Evolutionary conservation across 2,113 vertebrate genomes (phyloP).

Genomic region (Ariopsis seemanni): DNA sequence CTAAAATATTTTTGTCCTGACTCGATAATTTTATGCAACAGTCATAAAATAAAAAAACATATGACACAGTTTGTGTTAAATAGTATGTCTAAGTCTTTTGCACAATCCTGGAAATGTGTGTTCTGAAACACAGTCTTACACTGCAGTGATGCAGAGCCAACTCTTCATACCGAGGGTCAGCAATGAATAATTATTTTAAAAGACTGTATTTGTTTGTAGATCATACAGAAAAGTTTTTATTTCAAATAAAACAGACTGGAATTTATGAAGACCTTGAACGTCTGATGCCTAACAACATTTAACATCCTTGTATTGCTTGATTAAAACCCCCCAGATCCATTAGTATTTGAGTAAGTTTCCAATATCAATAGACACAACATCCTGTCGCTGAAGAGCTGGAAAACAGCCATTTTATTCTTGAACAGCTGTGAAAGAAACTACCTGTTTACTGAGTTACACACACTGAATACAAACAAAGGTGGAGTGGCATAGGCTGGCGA

Average conservation of each 20-base stretch:
- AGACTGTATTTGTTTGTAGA: neutral
- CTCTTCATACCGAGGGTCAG: neutral
- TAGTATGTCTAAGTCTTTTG: too few relatives aligned
- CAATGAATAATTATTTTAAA: neutral
- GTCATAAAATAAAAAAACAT: too few relatives aligned
- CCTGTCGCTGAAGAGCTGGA: neutral
- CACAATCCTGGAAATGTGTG: neutral
- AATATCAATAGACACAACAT: neutral
- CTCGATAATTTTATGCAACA: too few relatives aligned
- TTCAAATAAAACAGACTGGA: neutral
- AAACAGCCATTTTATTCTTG: conserved; percentile 17
- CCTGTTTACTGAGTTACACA: conserved; percentile 21
- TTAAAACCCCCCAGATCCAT: neutral
- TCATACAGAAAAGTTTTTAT: neutral
- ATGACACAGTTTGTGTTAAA: too few relatives aligned
- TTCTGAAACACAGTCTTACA: neutral
- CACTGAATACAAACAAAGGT: conserved; percentile 36
- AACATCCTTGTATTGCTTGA: neutral
- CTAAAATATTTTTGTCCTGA: too few relatives aligned
- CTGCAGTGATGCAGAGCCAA: neutral
- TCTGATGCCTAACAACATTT: neutral
- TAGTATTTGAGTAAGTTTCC: neutral
- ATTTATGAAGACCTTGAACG: neutral
- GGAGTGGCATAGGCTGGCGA: neutral
- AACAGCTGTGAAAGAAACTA: conserved; percentile 21